phyloP scores from a whole-genome alignment of 2,888 invertebrate species.

The Ophion ellenae region DNA sequence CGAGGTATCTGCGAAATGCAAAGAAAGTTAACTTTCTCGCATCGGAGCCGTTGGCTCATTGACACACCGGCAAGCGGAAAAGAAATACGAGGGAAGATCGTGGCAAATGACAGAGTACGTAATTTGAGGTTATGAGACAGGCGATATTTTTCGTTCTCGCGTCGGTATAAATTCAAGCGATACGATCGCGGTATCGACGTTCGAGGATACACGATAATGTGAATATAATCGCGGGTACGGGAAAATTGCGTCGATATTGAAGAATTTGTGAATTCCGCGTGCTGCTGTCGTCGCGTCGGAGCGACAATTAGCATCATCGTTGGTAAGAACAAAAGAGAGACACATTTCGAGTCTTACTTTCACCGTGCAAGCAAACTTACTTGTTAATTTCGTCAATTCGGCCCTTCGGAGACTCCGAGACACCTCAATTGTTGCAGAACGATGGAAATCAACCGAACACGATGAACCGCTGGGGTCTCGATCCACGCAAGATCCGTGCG shows the following conservation, averaged over 20 bases:
- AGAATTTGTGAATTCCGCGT: conserved; percentile 36
- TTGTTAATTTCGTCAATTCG: background rate
- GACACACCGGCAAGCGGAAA: too few species aligned
- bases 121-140: conserved; percentile 51
- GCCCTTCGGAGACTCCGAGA: background rate
- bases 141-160: conserved; percentile 3
- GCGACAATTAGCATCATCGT: background rate
- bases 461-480: background rate
- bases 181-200: background rate
- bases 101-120: conserved; percentile 10
- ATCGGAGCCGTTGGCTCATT: background rate
- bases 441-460: conserved; percentile 3
- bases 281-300: conserved; percentile 21
- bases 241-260: background rate
- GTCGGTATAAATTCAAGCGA: background rate
- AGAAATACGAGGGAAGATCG: background rate
- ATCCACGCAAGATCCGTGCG: conserved; percentile 33
- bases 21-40: too few species aligned
- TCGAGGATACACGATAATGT: background rate
- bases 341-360: background rate
- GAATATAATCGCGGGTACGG: background rate
- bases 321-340: background rate
- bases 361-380: background rate
- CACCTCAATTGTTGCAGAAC: background rate
- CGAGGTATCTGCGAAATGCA: too few species aligned